phyloP scores from a whole-genome alignment of 2,113 vertebrate species.

The Corythornis cristatus region DNA sequence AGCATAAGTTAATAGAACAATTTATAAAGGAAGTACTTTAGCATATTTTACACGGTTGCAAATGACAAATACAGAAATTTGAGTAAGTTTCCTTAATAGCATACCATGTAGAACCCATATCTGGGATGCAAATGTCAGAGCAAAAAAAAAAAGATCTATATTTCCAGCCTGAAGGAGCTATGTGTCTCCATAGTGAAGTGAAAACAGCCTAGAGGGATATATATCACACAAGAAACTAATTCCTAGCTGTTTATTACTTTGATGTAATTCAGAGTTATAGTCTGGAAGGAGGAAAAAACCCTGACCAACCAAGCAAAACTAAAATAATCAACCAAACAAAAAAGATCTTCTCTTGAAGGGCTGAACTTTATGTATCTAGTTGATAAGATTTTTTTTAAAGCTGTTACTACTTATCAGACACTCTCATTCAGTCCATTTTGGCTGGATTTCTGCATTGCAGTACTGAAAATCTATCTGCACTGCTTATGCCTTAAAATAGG shows the following conservation, averaged over 20 bases:
- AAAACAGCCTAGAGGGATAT: neutral
- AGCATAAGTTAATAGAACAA: neutral
- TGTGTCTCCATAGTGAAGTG: neutral
- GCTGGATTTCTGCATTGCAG: constrained; percentile 23
- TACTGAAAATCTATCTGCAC: neutral
- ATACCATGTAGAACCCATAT: neutral
- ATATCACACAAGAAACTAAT: neutral
- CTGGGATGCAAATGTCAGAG: neutral
- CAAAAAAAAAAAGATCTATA: neutral
- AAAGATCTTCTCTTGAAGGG: neutral
- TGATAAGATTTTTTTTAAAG: neutral
- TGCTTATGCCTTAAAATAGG: neutral
- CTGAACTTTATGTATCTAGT: neutral
- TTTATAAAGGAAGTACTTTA: neutral
- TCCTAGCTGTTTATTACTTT: neutral
- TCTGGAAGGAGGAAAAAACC: neutral
- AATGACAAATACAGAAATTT: neutral
- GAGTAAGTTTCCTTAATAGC: neutral
- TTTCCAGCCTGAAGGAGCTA: neutral
- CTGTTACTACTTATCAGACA: neutral
- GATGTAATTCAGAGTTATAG: neutral
- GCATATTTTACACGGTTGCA: neutral
- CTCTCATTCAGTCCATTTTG: neutral
- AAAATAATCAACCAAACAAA: fast-evolving
- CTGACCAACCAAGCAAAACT: neutral